These are phyloP conservation scores for Listronotus oregonensis DNA, from an alignment of 1,140 invertebrate genomes.

Conservation along the genomic window DNA sequence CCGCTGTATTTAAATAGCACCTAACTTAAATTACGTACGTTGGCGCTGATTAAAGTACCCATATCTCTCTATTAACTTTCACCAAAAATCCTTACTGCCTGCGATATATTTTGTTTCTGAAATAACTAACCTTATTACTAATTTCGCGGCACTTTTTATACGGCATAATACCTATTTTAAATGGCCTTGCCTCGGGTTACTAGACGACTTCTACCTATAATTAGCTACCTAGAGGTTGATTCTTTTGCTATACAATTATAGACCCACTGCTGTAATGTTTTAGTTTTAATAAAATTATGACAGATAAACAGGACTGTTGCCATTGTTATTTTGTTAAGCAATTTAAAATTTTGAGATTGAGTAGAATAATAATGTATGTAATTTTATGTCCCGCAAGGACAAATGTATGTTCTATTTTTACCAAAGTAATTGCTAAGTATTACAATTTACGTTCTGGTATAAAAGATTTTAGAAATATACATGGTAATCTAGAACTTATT, in stretches of 20 bases:
- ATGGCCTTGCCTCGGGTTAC: constrained; percentile 1
- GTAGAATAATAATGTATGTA: too few species aligned
- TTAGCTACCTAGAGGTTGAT: background rate
- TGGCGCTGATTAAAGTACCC: too few species aligned
- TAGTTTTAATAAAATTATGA: constrained; percentile 1
- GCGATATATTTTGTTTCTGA: background rate
- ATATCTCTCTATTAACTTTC: background rate
- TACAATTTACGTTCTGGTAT: too few species aligned
- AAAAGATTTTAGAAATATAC: too few species aligned
- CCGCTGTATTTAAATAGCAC: too few species aligned
- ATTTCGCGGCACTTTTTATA: background rate
- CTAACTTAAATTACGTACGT: too few species aligned
- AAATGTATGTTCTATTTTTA: too few species aligned
- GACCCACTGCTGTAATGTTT: background rate
- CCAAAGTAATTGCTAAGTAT: too few species aligned
- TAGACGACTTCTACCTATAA: constrained; percentile 1
- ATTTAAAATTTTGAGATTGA: background rate
- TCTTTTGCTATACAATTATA: background rate
- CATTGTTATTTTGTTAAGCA: background rate
- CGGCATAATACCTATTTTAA: constrained; percentile 2
- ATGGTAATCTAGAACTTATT: too few species aligned
- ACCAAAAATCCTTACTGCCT: background rate
- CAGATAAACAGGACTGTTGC: background rate
- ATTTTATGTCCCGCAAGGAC: too few species aligned
- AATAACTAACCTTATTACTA: constrained; percentile 2